A percentile compares a stretch with the other conserved stretches of the same genome.
These are phyloP conservation scores for Spermophilus dauricus DNA, from an alignment of 2,113 vertebrate species.

Conservation along the genomic window DNA sequence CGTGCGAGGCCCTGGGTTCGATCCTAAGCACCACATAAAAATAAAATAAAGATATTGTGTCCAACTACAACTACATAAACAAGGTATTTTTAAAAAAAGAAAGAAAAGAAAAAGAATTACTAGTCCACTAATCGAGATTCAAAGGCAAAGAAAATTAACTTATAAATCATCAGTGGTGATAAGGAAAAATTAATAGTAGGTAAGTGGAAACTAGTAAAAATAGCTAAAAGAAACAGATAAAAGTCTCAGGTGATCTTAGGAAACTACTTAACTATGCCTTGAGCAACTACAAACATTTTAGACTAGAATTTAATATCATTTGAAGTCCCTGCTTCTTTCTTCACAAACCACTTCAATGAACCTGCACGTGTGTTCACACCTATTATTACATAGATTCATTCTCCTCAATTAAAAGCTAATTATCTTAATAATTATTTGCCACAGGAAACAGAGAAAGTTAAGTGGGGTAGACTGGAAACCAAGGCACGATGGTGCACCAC, in stretches of 20 bases:
- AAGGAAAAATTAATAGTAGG: neutral
- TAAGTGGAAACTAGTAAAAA: neutral
- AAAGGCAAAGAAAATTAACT: slow-evolving; percentile 26
- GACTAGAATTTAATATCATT: neutral
- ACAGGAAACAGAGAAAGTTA: neutral
- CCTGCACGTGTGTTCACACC: neutral
- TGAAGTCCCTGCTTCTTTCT: neutral
- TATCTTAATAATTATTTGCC: neutral
- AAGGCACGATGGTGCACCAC: no score
- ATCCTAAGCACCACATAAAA: no score
- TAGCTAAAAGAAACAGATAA: neutral
- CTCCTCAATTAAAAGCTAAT: neutral
- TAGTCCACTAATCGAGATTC: neutral
- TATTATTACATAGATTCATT: neutral
- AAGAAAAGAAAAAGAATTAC: no score
- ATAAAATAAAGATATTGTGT: no score
- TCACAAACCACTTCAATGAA: slow-evolving; percentile 43
- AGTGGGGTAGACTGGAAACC: neutral
- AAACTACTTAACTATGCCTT: neutral
- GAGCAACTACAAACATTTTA: neutral
- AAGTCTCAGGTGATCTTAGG: neutral
- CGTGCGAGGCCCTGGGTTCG: no score
- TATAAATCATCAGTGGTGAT: neutral
- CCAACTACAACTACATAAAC: no score
- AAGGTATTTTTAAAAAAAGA: no score